Evolutionary conservation across 92 coral and sea anemone genomes (phyloP).

Genomic region (Micromussa lordhowensis): DNA sequence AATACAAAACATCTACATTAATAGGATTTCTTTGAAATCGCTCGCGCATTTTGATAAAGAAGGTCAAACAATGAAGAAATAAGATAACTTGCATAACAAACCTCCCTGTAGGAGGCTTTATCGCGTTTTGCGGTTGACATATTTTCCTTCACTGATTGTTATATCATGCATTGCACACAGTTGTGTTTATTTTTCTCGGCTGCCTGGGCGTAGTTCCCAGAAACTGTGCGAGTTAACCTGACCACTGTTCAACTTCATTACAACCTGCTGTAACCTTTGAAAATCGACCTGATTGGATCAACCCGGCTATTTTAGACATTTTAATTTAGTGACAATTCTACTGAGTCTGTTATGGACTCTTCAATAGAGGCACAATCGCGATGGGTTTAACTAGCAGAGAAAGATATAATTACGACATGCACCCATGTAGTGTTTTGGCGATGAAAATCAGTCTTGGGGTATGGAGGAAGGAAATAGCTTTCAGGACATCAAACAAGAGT

Average conservation of each 20-base stretch:
- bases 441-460: neutral
- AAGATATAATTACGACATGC: neutral
- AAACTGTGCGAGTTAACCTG: too few relatives aligned
- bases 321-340: neutral
- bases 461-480: neutral
- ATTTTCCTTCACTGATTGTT: neutral
- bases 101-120: neutral
- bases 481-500: neutral
- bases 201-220: too few relatives aligned
- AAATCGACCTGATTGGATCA: neutral
- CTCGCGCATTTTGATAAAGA: neutral
- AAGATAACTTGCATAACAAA: neutral
- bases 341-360: neutral
- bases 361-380: neutral
- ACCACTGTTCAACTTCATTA: too few relatives aligned
- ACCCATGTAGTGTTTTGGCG: neutral
- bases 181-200: neutral
- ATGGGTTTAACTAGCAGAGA: neutral
- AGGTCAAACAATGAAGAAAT: neutral
- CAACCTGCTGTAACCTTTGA: neutral
- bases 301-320: neutral
- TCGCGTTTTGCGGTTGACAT: neutral
- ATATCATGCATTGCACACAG: neutral
- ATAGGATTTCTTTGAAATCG: neutral
- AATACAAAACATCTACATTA: neutral